Base-by-base conservation (phyloP, 1,140 invertebrate genomes). In the Heliconius congener region DNA sequence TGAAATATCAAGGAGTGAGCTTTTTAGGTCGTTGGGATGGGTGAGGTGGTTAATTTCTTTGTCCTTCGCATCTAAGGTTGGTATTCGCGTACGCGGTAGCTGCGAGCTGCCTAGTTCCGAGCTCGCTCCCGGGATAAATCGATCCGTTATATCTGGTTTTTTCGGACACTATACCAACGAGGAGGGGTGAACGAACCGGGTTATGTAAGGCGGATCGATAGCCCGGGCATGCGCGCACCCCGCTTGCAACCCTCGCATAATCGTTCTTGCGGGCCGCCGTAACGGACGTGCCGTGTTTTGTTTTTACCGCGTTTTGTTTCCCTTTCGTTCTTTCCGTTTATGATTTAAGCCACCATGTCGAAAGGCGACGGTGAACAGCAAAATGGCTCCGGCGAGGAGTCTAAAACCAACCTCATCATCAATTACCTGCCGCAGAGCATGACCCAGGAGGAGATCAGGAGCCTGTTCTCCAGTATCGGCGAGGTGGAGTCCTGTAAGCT, bases 351-450 rank as follows among this genome's bases (percentile, higher is more conserved):
- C 88, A 97, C 97, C 97, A 97, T 97, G 97, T 97, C 97, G 95
- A 98, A 98, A 95, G 97, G 97, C 93, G 96, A 96, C 87, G 95
- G 95, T 87, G 95, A 96, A 93, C 95, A 97, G 84, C 95, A 97
- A 91, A 96, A 97, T 87, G 95, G 95, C 77, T 96, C 96, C 85
- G 96, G 97, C 85, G 98, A 98, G 95, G 98, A 99, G 94, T 98
- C 97, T 82, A 99, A 99, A 95, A 99, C 98, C 73, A 99, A 99
- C 95, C 96, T 99, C 82, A 99, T 99, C 92, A 99, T 99, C 84
- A 99, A 99, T 95, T 99, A 99, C 95, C 96, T 99, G 90, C 99
- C 99, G 72, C 99, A 99, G 95, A 99, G 98, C 77, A 99, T 99
- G 99, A 99, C 98, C 39, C 99, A 99, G 95, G 99, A 99, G 94